Percentiles rank a stretch among this genome's conserved stretches.
Evolutionary conservation across 2,113 vertebrate genomes (phyloP).

Genomic region (Eretmochelys imbricata): DNA sequence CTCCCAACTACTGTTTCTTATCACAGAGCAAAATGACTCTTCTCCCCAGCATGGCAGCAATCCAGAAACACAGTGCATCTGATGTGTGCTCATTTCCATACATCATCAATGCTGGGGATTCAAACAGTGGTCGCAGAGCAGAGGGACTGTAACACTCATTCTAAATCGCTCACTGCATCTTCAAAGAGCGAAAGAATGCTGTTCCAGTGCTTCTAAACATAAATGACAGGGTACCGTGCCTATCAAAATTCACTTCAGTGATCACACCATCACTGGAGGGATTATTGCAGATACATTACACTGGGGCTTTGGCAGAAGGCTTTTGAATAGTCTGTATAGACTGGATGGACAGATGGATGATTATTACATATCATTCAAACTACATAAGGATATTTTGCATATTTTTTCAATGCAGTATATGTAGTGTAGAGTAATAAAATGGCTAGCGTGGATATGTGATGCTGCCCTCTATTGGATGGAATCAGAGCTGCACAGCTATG

Average conservation of each 20-base stretch:
- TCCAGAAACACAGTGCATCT: background rate
- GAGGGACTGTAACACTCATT: background rate
- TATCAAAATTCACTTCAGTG: background rate
- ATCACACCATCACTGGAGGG: background rate
- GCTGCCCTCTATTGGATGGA: background rate
- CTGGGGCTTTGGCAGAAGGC: background rate
- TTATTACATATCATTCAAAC: background rate
- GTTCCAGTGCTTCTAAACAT: background rate
- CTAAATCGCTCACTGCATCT: background rate
- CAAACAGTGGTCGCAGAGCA: background rate
- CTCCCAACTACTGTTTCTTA: background rate
- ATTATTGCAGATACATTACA: background rate
- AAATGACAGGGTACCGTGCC: background rate
- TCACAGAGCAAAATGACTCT: constrained; percentile 2
- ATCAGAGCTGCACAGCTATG: background rate
- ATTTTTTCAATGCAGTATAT: background rate
- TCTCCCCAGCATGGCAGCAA: background rate
- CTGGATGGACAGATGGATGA: background rate
- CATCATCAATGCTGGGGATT: background rate
- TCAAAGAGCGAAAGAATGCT: background rate
- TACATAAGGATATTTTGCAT: too few relatives aligned
- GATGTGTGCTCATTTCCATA: fast-evolving
- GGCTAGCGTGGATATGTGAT: background rate
- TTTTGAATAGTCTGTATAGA: background rate
- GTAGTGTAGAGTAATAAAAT: background rate